phyloP scores from a whole-genome alignment of 1,140 invertebrate genomes.

The Neuroterus valhalla region DNA sequence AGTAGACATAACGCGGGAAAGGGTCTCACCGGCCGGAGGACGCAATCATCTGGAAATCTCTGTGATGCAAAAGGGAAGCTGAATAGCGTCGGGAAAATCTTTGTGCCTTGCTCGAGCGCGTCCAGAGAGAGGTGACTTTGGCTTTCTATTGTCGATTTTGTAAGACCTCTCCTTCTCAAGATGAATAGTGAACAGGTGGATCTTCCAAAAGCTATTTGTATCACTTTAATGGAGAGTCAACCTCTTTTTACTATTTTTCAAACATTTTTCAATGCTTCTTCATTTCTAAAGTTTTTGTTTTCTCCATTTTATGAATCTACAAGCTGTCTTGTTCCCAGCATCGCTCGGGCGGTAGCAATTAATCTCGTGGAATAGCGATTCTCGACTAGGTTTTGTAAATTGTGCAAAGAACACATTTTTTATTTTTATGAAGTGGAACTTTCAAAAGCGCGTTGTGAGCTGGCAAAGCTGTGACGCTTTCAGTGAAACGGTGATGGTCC shows the following conservation, averaged over 20 bases:
- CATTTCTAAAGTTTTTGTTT: not conserved
- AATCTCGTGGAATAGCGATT: too few relatives aligned
- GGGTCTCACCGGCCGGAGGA: constrained; percentile 80
- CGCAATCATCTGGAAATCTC: constrained; percentile 80
- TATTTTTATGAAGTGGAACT: too few relatives aligned
- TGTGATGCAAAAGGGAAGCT: constrained; percentile 71
- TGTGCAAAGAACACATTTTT: too few relatives aligned
- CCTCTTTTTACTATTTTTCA: too few relatives aligned
- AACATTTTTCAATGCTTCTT: too few relatives aligned
- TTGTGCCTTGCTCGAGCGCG: constrained; percentile 65
- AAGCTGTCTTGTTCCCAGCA: too few relatives aligned
- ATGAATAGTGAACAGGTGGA: constrained; percentile 9
- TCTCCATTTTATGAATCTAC: not conserved
- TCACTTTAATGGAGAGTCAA: not conserved
- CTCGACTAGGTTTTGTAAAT: too few relatives aligned
- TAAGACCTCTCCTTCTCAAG: constrained; percentile 5
- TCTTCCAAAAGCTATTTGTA: constrained; percentile 22
- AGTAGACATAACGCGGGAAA: constrained; percentile 81
- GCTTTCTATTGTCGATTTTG: constrained; percentile 19
- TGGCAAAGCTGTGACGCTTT: too few relatives aligned
- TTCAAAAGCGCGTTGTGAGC: too few relatives aligned
- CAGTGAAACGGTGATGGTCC: too few relatives aligned
- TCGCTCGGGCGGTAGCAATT: too few relatives aligned
- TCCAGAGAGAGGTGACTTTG: constrained; percentile 70
- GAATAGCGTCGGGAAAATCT: constrained; percentile 72